Evolutionary conservation across 2,113 vertebrate genomes (phyloP).

Genomic region (Pipra filicauda): DNA sequence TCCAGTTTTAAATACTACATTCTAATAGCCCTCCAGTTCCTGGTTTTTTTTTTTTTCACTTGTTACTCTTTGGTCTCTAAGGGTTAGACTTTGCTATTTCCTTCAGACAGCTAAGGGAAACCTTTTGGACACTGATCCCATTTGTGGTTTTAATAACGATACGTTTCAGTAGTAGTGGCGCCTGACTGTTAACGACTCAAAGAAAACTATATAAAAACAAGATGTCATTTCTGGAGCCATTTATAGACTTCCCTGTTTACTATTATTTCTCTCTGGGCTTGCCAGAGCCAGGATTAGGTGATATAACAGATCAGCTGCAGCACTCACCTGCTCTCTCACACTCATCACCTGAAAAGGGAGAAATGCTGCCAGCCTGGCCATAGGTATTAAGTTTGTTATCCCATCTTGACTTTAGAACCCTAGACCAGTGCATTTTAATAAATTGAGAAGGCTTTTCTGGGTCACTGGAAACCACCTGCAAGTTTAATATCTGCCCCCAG

Average conservation of each 20-base stretch:
- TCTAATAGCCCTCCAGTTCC: neutral
- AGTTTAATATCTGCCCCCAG: neutral
- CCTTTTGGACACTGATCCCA: conserved; percentile 64
- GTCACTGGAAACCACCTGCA: neutral
- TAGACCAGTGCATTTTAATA: neutral
- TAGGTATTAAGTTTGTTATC: neutral
- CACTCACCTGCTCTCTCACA: conserved; percentile 18
- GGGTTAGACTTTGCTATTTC: neutral
- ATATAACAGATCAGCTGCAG: neutral
- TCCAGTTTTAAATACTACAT: conserved; percentile 9
- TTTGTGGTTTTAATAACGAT: conserved; percentile 76
- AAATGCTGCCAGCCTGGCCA: neutral
- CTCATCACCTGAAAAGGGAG: neutral
- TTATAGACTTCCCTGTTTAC: conserved; percentile 58
- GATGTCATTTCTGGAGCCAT: conserved; percentile 70
- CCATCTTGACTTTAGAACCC: neutral
- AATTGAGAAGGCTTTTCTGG: neutral
- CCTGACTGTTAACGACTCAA: conserved; percentile 70
- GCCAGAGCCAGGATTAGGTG: neutral
- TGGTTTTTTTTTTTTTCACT: neutral
- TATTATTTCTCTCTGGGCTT: conserved; percentile 31
- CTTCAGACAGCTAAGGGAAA: conserved; percentile 49
- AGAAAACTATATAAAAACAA: conserved; percentile 72
- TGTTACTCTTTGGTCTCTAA: conserved; percentile 20
- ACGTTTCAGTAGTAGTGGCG: conserved; percentile 73